Percentiles rank a stretch among this genome's conserved stretches.
These are phyloP conservation scores for Drosophila parthenogenetica DNA, from an alignment of 2,888 invertebrate genomes.

Conservation along the genomic window DNA sequence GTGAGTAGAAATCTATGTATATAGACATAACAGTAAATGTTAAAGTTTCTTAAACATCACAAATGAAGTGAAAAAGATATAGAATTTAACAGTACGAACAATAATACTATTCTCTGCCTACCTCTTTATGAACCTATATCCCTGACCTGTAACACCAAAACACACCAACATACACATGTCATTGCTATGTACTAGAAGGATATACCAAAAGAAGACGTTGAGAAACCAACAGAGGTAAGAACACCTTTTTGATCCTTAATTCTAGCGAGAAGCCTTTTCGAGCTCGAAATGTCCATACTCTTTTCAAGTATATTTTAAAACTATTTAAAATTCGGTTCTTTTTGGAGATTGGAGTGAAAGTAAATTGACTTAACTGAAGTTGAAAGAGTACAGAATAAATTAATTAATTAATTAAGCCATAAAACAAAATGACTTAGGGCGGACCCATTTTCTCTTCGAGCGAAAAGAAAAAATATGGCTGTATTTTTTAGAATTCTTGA, in stretches of 20 bases:
- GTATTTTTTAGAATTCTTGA: no score
- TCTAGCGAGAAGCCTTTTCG: neutral
- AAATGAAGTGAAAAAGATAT: neutral
- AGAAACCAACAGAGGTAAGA: conserved; percentile 51
- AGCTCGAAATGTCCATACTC: neutral
- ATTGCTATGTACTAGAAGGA: conserved; percentile 37
- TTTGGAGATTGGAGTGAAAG: no score
- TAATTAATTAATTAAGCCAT: neutral
- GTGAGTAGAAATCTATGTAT: conserved; percentile 53
- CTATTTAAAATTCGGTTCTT: no score
- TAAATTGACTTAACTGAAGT: neutral
- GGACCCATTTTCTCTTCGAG: conserved; percentile 1
- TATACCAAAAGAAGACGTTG: conserved; percentile 26
- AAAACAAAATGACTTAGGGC: neutral
- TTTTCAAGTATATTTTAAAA: neutral
- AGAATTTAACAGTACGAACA: neutral
- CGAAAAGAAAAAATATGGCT: neutral
- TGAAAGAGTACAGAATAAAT: neutral
- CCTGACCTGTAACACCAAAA: neutral
- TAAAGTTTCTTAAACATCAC: neutral
- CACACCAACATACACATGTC: neutral
- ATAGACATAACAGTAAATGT: neutral
- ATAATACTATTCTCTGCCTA: conserved; percentile 5
- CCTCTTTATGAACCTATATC: neutral
- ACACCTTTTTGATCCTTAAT: neutral